Percentiles rank a stretch among this genome's conserved stretches.
phyloP scores from a whole-genome alignment of 2,113 vertebrate species.

The Otus sunia region DNA sequence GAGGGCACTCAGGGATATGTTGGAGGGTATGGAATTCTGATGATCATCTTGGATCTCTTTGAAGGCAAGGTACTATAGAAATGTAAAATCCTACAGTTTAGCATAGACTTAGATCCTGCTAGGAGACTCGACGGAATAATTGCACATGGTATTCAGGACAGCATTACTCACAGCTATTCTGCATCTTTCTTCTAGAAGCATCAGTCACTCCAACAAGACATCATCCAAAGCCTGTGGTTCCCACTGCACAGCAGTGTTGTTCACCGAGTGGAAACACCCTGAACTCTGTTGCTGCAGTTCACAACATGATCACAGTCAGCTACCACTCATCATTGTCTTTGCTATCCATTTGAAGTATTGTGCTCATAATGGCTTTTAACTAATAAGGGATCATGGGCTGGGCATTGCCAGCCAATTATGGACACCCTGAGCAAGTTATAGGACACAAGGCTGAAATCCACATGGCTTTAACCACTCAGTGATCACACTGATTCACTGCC shows the following conservation, averaged over 20 bases:
- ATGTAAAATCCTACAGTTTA: not conserved
- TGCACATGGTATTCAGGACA: not conserved
- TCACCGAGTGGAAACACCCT: accelerated
- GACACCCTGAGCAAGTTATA: not conserved
- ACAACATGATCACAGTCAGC: not conserved
- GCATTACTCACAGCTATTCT: not conserved
- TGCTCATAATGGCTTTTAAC: not conserved
- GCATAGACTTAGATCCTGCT: not conserved
- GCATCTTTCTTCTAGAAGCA: not conserved
- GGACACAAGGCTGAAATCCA: not conserved
- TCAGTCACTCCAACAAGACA: not conserved
- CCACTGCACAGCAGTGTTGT: not conserved
- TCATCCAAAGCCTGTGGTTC: not conserved
- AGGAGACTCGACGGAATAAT: not conserved
- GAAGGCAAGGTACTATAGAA: not conserved
- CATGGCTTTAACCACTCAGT: not conserved
- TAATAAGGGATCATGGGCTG: not conserved
- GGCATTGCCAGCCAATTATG: not conserved
- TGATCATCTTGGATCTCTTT: not conserved
- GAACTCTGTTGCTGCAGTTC: not conserved
- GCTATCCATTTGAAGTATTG: not conserved
- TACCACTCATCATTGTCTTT: not conserved
- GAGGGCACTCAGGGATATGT: accelerated
- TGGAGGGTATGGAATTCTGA: not conserved
- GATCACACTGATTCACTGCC: not conserved